Conservation (phyloP, 2,888 invertebrate genomes). For the Muscina levida region DNA sequence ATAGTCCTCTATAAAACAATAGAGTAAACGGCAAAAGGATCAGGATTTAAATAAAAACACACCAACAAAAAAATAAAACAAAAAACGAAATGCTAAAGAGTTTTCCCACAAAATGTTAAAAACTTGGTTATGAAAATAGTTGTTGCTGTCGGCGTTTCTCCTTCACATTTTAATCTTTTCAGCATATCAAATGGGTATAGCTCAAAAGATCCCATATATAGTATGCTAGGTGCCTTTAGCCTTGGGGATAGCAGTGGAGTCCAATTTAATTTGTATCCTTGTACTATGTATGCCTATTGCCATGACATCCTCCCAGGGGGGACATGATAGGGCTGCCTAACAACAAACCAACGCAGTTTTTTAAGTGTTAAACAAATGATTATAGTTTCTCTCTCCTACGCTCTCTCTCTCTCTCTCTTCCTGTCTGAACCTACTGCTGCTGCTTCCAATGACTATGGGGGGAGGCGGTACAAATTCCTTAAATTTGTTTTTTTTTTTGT, state of each 20-base stretch:
- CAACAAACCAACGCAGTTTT: conserved; percentile 37
- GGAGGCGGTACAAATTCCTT: no score
- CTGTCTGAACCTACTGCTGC: no score
- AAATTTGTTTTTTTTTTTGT: conserved; percentile 4
- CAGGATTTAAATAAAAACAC: not conserved
- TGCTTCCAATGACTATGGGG: not conserved
- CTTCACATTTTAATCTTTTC: conserved; percentile 16
- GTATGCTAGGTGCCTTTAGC: conserved; percentile 36
- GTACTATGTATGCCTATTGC: not conserved
- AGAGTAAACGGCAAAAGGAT: not conserved
- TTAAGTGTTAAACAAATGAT: conserved; percentile 64
- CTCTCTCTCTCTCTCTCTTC: not conserved
- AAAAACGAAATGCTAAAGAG: conserved; percentile 53
- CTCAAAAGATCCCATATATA: not conserved
- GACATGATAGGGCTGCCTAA: not conserved
- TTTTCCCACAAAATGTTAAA: conserved; percentile 62
- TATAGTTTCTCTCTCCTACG: conserved; percentile 57
- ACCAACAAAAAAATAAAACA: not conserved
- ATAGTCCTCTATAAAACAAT: no score
- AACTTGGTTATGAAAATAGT: conserved; percentile 64
- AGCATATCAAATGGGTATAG: not conserved
- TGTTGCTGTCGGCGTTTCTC: conserved; percentile 37
- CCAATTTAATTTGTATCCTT: conserved; percentile 25
- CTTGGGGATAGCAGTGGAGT: conserved; percentile 6
- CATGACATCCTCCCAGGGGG: not conserved